A percentile compares a stretch with the other conserved stretches of the same genome.
Evolutionary conservation across 1,140 invertebrate species (phyloP).

Genomic region (Paraescarpia echinospica): DNA sequence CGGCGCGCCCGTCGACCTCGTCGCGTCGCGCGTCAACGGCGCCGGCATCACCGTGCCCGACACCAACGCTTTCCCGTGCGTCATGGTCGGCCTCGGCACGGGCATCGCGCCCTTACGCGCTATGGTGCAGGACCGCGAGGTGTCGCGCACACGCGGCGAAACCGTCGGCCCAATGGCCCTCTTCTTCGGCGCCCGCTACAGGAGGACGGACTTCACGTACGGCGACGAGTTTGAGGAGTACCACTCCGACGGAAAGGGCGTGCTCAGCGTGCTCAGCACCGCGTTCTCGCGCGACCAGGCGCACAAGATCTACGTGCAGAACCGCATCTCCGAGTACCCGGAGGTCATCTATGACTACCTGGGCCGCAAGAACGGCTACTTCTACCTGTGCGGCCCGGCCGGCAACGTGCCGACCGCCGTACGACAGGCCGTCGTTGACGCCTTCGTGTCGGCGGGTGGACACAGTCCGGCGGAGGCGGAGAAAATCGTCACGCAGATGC

Average conservation of each 20-base stretch:
- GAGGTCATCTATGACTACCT: constrained; percentile 31
- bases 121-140: constrained; percentile 30
- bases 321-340: constrained; percentile 30
- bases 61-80: constrained; percentile 21
- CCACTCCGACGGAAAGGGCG: constrained; percentile 30
- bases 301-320: constrained; percentile 33
- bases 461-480: constrained; percentile 30
- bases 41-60: constrained; percentile 30
- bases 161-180: constrained; percentile 28
- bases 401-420: constrained; percentile 31
- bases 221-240: constrained; percentile 32
- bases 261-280: constrained; percentile 20
- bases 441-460: constrained; percentile 27
- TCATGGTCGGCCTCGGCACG: constrained; percentile 32
- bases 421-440: constrained; percentile 25
- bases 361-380: constrained; percentile 30
- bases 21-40: constrained; percentile 28
- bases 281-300: constrained; percentile 33
- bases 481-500: constrained; percentile 32
- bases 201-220: constrained; percentile 30
- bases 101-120: constrained; percentile 31
- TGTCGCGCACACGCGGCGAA: constrained; percentile 25
- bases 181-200: constrained; percentile 31
- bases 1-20: constrained; percentile 18
- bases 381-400: constrained; percentile 33